phyloP scores from a whole-genome alignment of 2,113 vertebrate species.

The Geococcyx californianus region DNA sequence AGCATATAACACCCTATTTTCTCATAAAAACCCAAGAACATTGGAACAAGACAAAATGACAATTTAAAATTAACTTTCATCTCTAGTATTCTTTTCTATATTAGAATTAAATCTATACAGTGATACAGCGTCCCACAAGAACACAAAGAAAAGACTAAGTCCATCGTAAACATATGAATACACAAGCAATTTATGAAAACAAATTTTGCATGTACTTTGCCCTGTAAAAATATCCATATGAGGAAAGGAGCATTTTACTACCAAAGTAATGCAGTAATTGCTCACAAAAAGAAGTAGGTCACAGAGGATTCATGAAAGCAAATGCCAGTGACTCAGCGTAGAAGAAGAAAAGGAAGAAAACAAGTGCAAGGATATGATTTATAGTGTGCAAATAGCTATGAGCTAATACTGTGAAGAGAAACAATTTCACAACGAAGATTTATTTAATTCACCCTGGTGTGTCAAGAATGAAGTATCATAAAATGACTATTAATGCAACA shows the following conservation, averaged over 20 bases:
- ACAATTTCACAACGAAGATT: background rate
- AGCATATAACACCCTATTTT: background rate
- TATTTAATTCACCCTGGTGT: background rate
- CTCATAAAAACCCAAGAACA: background rate
- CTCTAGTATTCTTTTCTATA: background rate
- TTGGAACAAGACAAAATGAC: background rate
- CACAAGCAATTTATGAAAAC: background rate
- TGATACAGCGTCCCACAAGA: background rate
- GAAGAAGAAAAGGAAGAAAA: slow-evolving; percentile 35
- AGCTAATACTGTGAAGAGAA: background rate
- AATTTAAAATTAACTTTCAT: background rate
- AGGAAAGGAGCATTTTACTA: background rate
- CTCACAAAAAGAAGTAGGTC: slow-evolving; percentile 68
- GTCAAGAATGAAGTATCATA: slow-evolving; percentile 9
- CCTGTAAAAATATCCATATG: background rate
- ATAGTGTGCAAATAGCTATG: slow-evolving; percentile 13
- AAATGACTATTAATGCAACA: background rate
- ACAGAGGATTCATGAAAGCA: slow-evolving; percentile 62
- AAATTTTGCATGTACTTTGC: background rate
- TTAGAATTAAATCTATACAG: background rate
- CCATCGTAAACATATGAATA: background rate
- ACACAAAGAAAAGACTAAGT: background rate
- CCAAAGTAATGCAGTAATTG: slow-evolving; percentile 13
- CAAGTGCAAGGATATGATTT: slow-evolving; percentile 40
- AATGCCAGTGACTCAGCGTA: slow-evolving; percentile 63